These are phyloP conservation scores for Rhopilema esculentum DNA, from an alignment of 30 jellyfish, hydroid and myxozoan genomes.

Conservation along the genomic window DNA sequence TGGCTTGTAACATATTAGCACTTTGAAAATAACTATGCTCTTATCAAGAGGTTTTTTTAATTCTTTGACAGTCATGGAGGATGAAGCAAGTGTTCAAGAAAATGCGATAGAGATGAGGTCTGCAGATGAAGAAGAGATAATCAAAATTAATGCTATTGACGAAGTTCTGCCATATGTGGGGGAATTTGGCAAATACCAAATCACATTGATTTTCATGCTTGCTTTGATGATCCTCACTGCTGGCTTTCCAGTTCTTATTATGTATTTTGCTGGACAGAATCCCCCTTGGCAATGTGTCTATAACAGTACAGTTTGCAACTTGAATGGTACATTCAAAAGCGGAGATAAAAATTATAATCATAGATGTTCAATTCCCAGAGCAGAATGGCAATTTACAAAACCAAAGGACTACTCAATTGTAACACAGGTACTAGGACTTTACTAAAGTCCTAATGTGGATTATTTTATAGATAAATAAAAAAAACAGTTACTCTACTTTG, in stretches of 20 bases:
- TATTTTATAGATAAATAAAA: no score
- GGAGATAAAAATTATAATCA: slow-evolving; percentile 14
- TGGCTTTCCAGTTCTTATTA: slow-evolving; percentile 85
- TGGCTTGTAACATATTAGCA: no score
- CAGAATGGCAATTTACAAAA: slow-evolving; percentile 74
- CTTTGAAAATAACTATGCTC: neutral
- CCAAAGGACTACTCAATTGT: slow-evolving; percentile 82
- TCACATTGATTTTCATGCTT: slow-evolving; percentile 52
- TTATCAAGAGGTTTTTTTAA: no score
- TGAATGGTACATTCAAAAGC: slow-evolving; percentile 60
- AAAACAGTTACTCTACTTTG: no score
- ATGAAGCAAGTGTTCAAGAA: neutral
- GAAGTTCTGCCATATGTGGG: slow-evolving; percentile 85
- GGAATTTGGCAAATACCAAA: slow-evolving; percentile 89
- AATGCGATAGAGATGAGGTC: slow-evolving; percentile 17
- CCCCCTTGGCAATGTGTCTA: slow-evolving; percentile 94
- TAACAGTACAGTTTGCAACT: slow-evolving; percentile 83
- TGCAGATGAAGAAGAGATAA: neutral
- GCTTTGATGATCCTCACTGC: slow-evolving; percentile 75
- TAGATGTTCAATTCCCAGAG: slow-evolving; percentile 74
- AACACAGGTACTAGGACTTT: slow-evolving; percentile 77
- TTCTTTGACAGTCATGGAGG: neutral
- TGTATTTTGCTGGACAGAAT: slow-evolving; percentile 92
- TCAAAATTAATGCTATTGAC: slow-evolving; percentile 57
- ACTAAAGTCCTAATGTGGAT: no score